A percentile compares a stretch with the other conserved stretches of the same genome.
Conservation (phyloP, 2,888 invertebrate species). For the Phragmatobia fuliginosa region DNA sequence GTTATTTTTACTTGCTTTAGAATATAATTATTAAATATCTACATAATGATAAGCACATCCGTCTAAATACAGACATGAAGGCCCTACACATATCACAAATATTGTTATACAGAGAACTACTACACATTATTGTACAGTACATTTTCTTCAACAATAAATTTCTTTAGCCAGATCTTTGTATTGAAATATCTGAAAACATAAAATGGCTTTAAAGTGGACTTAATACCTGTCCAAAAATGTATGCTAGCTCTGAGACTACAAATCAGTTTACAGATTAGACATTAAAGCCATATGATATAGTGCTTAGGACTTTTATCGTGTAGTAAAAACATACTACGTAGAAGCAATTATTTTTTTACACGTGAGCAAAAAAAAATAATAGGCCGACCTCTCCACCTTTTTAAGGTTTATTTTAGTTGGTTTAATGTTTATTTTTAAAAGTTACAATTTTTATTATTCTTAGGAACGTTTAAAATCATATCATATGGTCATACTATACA, state of each 20-base stretch:
- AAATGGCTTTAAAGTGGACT: not conserved
- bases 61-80: constrained; percentile 26
- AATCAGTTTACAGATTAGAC: not conserved
- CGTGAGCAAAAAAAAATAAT: too few species aligned
- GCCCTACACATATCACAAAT: not conserved
- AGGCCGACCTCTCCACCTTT: too few species aligned
- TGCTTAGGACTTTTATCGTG: not conserved
- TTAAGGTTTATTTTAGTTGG: too few species aligned
- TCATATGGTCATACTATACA: too few species aligned
- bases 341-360: too few species aligned
- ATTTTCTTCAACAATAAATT: not conserved
- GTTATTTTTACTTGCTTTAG: not conserved
- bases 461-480: too few species aligned
- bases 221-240: not conserved
- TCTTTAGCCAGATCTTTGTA: not conserved
- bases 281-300: not conserved
- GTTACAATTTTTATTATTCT: too few species aligned
- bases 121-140: constrained; percentile 13
- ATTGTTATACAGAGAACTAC: not conserved
- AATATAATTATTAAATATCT: not conserved
- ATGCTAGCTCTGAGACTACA: not conserved
- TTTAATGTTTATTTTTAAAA: too few species aligned
- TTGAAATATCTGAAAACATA: not conserved
- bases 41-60: constrained; percentile 34
- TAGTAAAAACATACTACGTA: too few species aligned